These are phyloP conservation scores for Setipinna tenuifilis DNA, from an alignment of 2,797 vertebrate genomes.

Conservation along the genomic window DNA sequence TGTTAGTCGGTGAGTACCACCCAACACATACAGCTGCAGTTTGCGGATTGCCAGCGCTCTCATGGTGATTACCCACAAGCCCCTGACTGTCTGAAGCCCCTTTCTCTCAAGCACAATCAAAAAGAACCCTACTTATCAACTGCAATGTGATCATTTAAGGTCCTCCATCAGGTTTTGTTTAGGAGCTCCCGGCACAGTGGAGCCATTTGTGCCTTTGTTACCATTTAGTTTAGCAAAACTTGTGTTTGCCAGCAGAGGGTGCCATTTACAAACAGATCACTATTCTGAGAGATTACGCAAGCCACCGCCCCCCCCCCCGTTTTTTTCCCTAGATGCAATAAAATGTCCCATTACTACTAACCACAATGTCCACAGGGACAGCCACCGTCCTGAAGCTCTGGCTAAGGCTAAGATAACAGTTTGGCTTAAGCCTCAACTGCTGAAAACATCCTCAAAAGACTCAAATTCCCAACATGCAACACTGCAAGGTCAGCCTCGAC, in stretches of 20 bases:
- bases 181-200: neutral
- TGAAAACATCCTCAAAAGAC: neutral
- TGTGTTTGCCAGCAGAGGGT: neutral
- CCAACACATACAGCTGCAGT: neutral
- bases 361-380: neutral
- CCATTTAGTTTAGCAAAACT: neutral
- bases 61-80: neutral
- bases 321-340: neutral
- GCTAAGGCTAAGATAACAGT: neutral
- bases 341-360: neutral
- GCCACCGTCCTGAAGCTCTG: neutral
- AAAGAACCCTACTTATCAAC: constrained; percentile 7
- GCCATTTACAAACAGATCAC: neutral
- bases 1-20: constrained; percentile 4
- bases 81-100: neutral
- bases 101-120: neutral
- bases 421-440: neutral
- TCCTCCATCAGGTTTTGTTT: neutral
- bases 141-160: neutral
- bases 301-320: neutral
- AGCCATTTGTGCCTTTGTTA: neutral
- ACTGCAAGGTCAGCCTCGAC: neutral
- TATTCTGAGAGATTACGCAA: neutral
- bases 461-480: neutral
- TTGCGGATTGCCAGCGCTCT: neutral